Evolutionary conservation across 2,888 invertebrate genomes (phyloP), one percentile per base, ranked within the genome.

Genomic region (Phengaris alcon): DNA sequence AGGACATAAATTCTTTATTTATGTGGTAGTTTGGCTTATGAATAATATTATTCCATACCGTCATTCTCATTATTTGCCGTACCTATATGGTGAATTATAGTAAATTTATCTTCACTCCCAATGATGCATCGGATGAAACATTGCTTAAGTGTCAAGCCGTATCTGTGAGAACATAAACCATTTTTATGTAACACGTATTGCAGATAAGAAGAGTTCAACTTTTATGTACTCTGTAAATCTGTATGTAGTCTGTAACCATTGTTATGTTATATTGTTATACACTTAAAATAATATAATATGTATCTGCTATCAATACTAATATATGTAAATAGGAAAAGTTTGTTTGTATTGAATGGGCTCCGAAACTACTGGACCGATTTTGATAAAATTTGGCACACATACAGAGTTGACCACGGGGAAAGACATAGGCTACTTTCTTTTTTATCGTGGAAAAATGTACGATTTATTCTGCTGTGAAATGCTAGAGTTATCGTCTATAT

Each of bases 41-140:
- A 8, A 7, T 55, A 55, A 2, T 59, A 9, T 59, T 22, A 22
- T 22, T 15, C 22, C n/a, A n/a, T n/a, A 35, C 35, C 4, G 35
- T 35, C 35, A 35, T 35, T 35, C 1, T 59, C 0, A 22, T 59
- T 9, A 15, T 59, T 59, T 15, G 8, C 22, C 22, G 5, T 59
- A 59, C 48, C 48, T 48, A 48, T 48, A 7, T 6, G 48, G 48
- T 48, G 6, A 48, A 52, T 52, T 13, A 64, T 44, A 35, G 35
- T 64, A 44, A 59, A 64, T 12, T 5, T 64, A 64, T 22, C 35
- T 64, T 35, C 35, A 35, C 35, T 64, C 5, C 64, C 35, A 35
- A 35, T 35, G 35, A 73, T 68, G 68, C 10, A 74, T 46, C 73
- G 55, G 48, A 44, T 64, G 64, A 64, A 64, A 64, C 64, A 64